Base-by-base conservation (phyloP, 1,140 invertebrate species). In the Lanistes nyassanus region DNA sequence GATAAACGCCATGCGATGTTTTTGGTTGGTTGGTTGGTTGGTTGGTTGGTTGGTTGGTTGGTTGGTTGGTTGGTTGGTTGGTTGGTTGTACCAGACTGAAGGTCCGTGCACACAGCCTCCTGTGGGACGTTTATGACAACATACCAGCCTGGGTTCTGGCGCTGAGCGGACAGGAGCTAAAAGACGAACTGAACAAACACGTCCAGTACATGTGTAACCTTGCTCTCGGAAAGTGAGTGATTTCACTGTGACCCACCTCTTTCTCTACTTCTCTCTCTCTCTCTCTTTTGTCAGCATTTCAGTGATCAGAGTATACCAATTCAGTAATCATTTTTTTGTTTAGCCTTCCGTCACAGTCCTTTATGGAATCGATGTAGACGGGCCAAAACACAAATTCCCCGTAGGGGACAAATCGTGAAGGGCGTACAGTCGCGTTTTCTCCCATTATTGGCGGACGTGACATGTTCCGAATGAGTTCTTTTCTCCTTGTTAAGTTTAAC, bases 1-100 rank as follows among this genome's bases (percentile, higher is more conserved):
- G n/a, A n/a, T n/a, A n/a, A n/a, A n/a, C n/a, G n/a, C n/a, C n/a
- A n/a, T n/a, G n/a, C n/a, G n/a, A n/a, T n/a, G n/a, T n/a, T n/a
- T n/a, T n/a, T n/a, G n/a, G n/a, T n/a, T n/a, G n/a, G n/a, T n/a
- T n/a, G n/a, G n/a, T n/a, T n/a, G n/a, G n/a, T n/a, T n/a, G n/a
- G n/a, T n/a, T n/a, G n/a, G n/a, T n/a, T n/a, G n/a, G n/a, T n/a
- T n/a, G n/a, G n/a, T n/a, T n/a, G n/a, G n/a, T n/a, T n/a, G n/a
- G n/a, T n/a, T n/a, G n/a, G n/a, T n/a, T n/a, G n/a, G n/a, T 23
- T 16, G 47, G 13, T 53, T 23, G 23, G 13, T 13, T 13, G 19
- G 34, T 26, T n/a, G n/a, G n/a, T n/a, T n/a, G n/a, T n/a, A n/a
- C n/a, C 68, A 70, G 68, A 21, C 0, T 70, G 68, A 56, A 34